phyloP scores from a whole-genome alignment of 2,113 vertebrate genomes.

The Nothoprocta pentlandii region DNA sequence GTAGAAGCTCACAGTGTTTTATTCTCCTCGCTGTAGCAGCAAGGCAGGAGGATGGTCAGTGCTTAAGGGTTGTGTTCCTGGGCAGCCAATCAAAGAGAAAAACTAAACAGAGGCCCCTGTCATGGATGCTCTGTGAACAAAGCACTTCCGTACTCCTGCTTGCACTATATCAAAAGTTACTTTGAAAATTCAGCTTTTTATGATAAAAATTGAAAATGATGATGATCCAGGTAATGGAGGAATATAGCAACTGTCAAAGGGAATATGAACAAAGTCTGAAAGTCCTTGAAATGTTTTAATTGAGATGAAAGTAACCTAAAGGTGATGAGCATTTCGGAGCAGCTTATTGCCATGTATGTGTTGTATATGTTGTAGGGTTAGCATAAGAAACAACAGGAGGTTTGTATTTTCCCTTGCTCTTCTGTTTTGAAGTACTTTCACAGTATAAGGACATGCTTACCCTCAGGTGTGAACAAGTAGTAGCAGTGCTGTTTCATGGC shows the following conservation, averaged over 20 bases:
- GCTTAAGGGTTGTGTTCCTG: neutral
- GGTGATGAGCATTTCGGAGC: neutral
- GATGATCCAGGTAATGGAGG: neutral
- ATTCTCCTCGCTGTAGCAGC: neutral
- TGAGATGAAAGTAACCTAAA: neutral
- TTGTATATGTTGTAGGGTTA: neutral
- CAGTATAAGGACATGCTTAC: neutral
- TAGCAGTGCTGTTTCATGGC: neutral
- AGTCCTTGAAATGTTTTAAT: neutral
- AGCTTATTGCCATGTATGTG: neutral
- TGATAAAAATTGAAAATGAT: neutral
- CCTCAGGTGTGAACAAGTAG: neutral
- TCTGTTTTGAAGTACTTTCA: neutral
- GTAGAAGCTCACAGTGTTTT: neutral
- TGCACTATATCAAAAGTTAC: neutral
- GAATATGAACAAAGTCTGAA: neutral
- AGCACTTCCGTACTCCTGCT: neutral
- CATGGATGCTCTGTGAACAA: neutral
- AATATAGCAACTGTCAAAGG: neutral
- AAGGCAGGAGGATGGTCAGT: neutral
- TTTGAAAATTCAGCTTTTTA: neutral
- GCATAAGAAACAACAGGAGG: neutral
- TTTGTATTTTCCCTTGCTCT: neutral
- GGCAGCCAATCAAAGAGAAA: neutral
- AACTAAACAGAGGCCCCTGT: neutral